Percentiles rank a stretch among this genome's conserved stretches.
phyloP scores from a whole-genome alignment of 2,888 invertebrate species.

The Miltochrista miniata region DNA sequence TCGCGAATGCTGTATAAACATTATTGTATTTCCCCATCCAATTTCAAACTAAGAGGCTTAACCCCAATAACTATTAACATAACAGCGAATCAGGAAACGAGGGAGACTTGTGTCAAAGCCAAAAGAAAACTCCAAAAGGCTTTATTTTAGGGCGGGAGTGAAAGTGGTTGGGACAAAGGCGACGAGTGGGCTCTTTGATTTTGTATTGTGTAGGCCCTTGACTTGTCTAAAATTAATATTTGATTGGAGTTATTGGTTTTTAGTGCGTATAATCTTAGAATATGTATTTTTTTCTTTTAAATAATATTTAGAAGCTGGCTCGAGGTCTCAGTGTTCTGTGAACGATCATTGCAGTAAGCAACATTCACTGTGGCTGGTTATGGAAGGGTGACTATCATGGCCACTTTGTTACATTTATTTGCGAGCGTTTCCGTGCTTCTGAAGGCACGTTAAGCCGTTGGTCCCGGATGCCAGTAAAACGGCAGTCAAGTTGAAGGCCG shows the following conservation, averaged over 20 bases:
- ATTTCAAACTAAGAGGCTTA: constrained; percentile 5
- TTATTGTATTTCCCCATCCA: not conserved
- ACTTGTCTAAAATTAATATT: constrained; percentile 58
- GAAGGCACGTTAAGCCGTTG: no score
- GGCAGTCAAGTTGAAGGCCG: no score
- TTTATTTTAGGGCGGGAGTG: constrained; percentile 39
- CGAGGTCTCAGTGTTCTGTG: no score
- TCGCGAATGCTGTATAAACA: not conserved
- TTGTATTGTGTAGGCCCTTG: constrained; percentile 50
- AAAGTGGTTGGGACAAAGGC: constrained; percentile 58
- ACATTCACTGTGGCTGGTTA: no score
- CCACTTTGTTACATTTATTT: no score
- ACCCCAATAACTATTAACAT: constrained; percentile 49
- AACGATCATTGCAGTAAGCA: no score
- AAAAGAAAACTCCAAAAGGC: constrained; percentile 59
- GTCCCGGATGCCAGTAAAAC: no score
- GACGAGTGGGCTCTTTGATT: constrained; percentile 56
- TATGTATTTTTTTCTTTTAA: not conserved
- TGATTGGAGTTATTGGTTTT: constrained; percentile 54
- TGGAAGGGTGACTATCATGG: no score
- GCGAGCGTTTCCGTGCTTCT: no score
- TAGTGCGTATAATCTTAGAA: not conserved
- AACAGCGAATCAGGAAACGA: constrained; percentile 43
- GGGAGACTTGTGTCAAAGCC: constrained; percentile 50
- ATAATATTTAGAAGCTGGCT: not conserved